Evolutionary conservation across 2,888 invertebrate species (phyloP).

Genomic region (Ormyrus rosae): DNA sequence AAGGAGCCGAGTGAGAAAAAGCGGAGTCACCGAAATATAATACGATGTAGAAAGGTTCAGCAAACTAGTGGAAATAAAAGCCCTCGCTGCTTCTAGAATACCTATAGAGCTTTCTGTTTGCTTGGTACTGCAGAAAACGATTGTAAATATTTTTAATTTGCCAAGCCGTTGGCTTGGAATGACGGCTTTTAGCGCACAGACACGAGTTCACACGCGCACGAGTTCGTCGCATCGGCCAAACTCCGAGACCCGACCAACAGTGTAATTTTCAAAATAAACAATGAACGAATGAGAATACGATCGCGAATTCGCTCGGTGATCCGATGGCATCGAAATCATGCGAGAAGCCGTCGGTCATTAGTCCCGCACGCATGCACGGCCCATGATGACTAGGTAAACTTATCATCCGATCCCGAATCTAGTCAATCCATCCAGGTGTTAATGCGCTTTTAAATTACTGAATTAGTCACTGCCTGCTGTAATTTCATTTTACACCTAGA

Average conservation of each 20-base stretch:
- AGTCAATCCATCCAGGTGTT: too few species aligned
- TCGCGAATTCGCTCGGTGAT: neutral
- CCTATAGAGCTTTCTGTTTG: conserved; percentile 14
- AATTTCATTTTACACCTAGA: conserved; percentile 11
- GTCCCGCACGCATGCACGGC: neutral
- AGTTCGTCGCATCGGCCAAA: neutral
- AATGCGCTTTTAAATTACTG: neutral
- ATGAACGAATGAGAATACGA: conserved; percentile 19
- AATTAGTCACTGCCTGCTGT: neutral
- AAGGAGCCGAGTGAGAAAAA: neutral
- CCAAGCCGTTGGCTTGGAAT: conserved; percentile 45
- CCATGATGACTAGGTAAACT: conserved; percentile 37
- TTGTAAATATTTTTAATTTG: conserved; percentile 50
- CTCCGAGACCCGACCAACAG: neutral
- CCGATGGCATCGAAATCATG: conserved; percentile 6
- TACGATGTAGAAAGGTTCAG: conserved; percentile 19
- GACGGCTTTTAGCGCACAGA: neutral
- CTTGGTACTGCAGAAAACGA: conserved; percentile 16
- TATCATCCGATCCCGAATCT: neutral
- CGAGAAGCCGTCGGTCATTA: conserved; percentile 31
- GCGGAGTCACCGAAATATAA: conserved; percentile 21
- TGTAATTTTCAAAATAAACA: conserved; percentile 51
- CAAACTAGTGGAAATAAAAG: conserved; percentile 28
- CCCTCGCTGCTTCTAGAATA: neutral
- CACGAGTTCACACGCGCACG: neutral